Evolutionary conservation across 2,888 invertebrate species (phyloP), one percentile per base, ranked within the genome.

Genomic region (Xanthorhoe spadicearia): DNA sequence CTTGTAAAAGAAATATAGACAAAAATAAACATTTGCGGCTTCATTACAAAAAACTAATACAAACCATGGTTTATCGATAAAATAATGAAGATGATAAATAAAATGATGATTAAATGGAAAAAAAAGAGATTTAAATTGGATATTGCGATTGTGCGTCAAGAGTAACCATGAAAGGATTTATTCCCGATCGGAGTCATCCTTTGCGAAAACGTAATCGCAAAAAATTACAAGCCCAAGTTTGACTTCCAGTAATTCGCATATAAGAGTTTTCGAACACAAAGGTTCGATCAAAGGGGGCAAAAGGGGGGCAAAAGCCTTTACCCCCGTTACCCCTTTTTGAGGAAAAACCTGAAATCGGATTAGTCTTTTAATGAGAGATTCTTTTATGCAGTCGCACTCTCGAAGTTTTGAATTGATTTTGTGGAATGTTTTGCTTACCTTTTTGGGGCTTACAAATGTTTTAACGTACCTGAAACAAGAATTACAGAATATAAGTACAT

Each of bases 201-300:
- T 49, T 8, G 49, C 49, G 32, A 49, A 69, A 73, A 73, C 64
- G 76, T 51, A 51, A 76, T 74, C 74, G 74, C 70, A 74, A 75
- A 77, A 81, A 82, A 83, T 80, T 80, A 80, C 79, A 77, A 17
- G 13, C 78, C 76, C 75, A 67, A 77, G 80, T 81, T 68, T 79
- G 78, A 83, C 80, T 80, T 80, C 69, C 71, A 66, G 81, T 81
- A 82, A 84, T 83, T 83, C 79, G 79, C 74, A 76, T 83, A 76
- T 70, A 69, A 66, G 69, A 66, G 56, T 68, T 69, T 66, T 50
- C 65, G 58, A 68, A 69, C 76, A 77, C 73, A 77, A 75, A 79
- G 76, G 76, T 73, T 71, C 71, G 58, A 70, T 71, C 38, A 43
- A 43, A 43, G 38, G 38, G 38, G 38, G 32, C 32, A 13, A 43